Evolutionary conservation across 2,797 vertebrate genomes (phyloP), one percentile per base, ranked within the genome.

Genomic region (Sebastes nivosus): DNA sequence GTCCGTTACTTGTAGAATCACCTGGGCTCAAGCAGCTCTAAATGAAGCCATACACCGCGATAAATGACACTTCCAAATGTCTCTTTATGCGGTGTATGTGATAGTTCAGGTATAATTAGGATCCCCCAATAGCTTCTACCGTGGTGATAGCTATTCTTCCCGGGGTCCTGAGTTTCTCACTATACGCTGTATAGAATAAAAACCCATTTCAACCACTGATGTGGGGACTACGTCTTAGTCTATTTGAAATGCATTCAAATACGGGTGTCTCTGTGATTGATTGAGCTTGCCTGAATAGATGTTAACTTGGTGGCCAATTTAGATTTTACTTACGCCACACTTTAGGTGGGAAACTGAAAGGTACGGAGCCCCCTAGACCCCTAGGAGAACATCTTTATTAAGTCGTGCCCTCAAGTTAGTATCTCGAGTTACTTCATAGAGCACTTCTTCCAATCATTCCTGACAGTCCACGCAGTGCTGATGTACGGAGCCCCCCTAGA

Each of bases 201-300:
- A 93, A 90, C 77, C 75, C 27, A 72, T 92, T 92, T 93, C 90
- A 94, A 90, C 87, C 91, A 82, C 67, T 29, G 54, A 67, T 32
- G 13, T 22, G 24, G 12, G 4, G 14, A 76, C 69, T 36, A 36
- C 20, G 59, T 72, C 75, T 75, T 68, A 55, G 72, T 69, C 79
- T 74, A 77, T 80, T 87, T 72, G 68, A 86, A 87, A 82, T 74
- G 34, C 24, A 72, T 91, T 82, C 77, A 85, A 77, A 84, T 71
- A 13, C 10, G 57, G 5, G 8, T 66, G 75, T 75, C 79, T 86
- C 81, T 78, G 58, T 79, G 77, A 81, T 6, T 57, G 60, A 42
- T 58, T 88, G 86, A 90, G 79, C 6, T 84, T 83, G 72, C 52
- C 1, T 20, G n/a, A 18, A 59, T 8, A 22, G 0, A 29, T 16